These are phyloP conservation scores for Montifringilla adamsi DNA, from an alignment of 2,113 vertebrate species.

Conservation along the genomic window DNA sequence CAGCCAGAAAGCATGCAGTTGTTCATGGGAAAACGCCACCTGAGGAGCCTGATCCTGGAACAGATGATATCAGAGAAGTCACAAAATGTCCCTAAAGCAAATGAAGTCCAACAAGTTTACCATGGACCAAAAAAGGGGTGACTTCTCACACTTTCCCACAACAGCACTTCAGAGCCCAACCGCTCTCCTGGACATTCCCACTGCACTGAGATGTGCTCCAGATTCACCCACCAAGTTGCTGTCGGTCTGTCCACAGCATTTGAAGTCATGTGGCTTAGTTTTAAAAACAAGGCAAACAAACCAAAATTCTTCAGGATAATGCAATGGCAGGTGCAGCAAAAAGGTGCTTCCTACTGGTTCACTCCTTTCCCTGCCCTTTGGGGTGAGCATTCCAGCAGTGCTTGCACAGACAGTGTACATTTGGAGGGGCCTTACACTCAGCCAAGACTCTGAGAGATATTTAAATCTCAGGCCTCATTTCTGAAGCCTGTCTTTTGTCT, in stretches of 20 bases:
- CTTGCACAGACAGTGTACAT: rapidly evolving
- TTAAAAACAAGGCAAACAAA: not conserved
- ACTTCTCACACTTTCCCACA: not conserved
- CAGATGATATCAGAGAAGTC: not conserved
- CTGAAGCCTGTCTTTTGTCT: constrained; percentile 18
- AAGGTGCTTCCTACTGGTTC: not conserved
- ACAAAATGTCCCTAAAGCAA: not conserved
- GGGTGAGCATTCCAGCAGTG: not conserved
- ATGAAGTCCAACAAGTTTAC: not conserved
- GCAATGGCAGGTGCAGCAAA: not conserved
- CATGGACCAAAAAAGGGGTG: not conserved
- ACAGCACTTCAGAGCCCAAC: not conserved
- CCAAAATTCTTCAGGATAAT: not conserved
- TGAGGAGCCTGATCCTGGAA: not conserved
- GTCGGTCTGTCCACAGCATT: not conserved
- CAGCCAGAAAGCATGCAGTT: not conserved
- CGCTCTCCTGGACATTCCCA: not conserved
- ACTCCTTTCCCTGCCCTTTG: not conserved
- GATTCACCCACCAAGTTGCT: not conserved
- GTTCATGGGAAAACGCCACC: not conserved
- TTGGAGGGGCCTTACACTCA: not conserved
- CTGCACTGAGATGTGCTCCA: not conserved
- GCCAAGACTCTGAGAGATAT: not conserved
- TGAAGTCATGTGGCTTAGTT: not conserved
- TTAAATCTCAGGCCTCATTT: not conserved